Conservation (phyloP, 2,797 vertebrate genomes). For the Ispidina picta region DNA sequence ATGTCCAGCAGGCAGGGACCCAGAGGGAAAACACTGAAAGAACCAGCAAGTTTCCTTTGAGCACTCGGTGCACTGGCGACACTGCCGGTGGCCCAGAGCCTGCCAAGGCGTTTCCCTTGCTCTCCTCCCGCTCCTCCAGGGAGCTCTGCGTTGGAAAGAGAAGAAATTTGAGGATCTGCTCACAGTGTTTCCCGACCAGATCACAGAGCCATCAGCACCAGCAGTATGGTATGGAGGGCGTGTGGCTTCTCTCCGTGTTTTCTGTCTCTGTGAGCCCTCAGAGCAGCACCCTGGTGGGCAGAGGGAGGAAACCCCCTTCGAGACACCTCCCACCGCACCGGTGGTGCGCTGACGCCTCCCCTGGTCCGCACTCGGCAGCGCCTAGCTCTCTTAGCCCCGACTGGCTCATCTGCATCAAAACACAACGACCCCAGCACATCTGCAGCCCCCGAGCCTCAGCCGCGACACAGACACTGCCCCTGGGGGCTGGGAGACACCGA, state of each 20-base stretch:
- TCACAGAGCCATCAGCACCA: accelerated
- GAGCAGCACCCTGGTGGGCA: accelerated
- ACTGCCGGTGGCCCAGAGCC: neutral
- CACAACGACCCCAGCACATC: accelerated
- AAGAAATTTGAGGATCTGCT: neutral
- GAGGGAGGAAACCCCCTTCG: neutral
- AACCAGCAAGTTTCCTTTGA: neutral
- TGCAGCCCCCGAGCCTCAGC: accelerated
- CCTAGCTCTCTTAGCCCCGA: accelerated
- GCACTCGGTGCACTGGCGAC: neutral
- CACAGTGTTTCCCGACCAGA: accelerated
- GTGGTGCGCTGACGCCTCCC: accelerated
- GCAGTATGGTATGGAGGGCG: accelerated
- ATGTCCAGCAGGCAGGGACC: neutral
- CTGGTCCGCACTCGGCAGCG: accelerated
- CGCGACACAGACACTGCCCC: accelerated
- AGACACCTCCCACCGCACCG: accelerated
- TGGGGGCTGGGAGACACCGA: accelerated
- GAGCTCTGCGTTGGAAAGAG: neutral
- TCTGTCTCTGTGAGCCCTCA: neutral
- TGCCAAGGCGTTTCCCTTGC: neutral
- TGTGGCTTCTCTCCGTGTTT: neutral
- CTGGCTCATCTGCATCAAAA: accelerated
- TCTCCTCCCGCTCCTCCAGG: neutral
- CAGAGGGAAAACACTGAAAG: neutral